Evolutionary conservation across 2,797 vertebrate genomes (phyloP).

Genomic region (Enteromius treurensis): DNA sequence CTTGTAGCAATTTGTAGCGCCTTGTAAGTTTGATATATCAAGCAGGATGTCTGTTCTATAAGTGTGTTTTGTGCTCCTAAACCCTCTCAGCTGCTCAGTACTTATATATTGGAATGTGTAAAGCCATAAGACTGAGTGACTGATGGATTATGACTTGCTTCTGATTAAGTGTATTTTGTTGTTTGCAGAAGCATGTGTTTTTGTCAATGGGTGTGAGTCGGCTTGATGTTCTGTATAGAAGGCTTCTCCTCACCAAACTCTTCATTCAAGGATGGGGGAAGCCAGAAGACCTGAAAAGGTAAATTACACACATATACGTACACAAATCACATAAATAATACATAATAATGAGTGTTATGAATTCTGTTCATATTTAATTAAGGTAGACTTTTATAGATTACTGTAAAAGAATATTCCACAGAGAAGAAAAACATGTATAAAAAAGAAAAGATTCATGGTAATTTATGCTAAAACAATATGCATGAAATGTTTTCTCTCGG

Average conservation of each 20-base stretch:
- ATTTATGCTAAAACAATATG: neutral
- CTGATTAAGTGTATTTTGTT: neutral
- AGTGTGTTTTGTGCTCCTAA: neutral
- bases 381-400: neutral
- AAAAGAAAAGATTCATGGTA: neutral
- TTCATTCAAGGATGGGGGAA: conserved; percentile 98
- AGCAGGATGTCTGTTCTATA: neutral
- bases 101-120: conserved; percentile 2
- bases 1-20: neutral
- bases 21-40: neutral
- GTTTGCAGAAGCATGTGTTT: conserved; percentile 47
- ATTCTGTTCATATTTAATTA: neutral
- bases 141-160: neutral
- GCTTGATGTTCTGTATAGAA: conserved; percentile 93
- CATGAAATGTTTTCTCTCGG: neutral
- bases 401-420: neutral
- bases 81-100: neutral
- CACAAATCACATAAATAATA: neutral
- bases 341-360: neutral
- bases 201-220: conserved; percentile 91
- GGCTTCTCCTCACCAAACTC: conserved; percentile 94
- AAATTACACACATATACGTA: neutral
- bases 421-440: neutral
- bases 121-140: neutral
- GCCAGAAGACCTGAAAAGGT: conserved; percentile 96